Percentiles rank a stretch among this genome's conserved stretches.
phyloP scores from a whole-genome alignment of 2,888 invertebrate species.

The Orthosia gothica region DNA sequence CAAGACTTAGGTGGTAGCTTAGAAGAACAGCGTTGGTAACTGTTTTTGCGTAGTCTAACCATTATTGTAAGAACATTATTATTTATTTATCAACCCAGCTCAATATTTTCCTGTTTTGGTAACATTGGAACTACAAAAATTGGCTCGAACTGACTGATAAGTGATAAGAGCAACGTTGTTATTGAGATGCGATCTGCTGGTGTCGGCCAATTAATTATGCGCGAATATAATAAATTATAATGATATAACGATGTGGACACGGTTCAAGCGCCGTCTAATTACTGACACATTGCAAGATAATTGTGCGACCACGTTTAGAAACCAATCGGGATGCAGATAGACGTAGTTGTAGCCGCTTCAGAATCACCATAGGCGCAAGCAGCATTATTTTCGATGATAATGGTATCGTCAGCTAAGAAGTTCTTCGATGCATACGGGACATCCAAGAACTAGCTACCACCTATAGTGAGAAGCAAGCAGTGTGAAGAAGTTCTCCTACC shows the following conservation, averaged over 20 bases:
- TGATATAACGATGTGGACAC: constrained; percentile 21
- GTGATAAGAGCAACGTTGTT: constrained; percentile 27
- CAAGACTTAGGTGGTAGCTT: too few relatives aligned
- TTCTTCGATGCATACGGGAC: too few relatives aligned
- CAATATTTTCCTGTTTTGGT: constrained; percentile 15
- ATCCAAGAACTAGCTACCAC: too few relatives aligned
- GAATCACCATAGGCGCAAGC: too few relatives aligned
- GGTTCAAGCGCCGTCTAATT: constrained; percentile 41
- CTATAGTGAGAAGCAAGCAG: too few relatives aligned
- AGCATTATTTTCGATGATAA: too few relatives aligned
- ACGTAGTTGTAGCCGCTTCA: too few relatives aligned
- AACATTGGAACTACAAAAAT: constrained; percentile 2
- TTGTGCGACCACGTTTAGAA: constrained; percentile 19
- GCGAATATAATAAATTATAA: constrained; percentile 42
- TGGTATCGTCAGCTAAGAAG: too few relatives aligned
- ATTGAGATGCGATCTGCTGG: constrained; percentile 36
- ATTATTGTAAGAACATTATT: too few relatives aligned
- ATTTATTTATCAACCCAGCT: neutral
- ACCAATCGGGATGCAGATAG: neutral
- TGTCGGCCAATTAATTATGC: constrained; percentile 44
- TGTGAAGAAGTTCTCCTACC: too few relatives aligned
- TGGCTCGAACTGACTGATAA: constrained; percentile 6
- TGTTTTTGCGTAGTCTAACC: neutral
- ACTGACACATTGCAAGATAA: constrained; percentile 15
- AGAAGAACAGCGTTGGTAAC: too few relatives aligned